Conservation (phyloP, 2,888 invertebrate species). For the Cistogaster globosa region DNA sequence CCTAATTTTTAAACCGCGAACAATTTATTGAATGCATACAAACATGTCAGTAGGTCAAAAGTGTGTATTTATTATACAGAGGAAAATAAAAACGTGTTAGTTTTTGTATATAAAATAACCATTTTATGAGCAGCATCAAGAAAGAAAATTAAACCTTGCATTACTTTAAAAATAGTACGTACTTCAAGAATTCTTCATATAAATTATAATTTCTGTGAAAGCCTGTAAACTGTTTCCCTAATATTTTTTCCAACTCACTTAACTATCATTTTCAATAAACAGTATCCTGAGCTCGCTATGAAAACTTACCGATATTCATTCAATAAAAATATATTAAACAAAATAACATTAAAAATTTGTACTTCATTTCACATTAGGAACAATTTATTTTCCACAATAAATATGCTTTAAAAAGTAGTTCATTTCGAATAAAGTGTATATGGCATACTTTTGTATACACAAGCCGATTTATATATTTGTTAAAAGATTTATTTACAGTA, state of each 20-base stretch:
- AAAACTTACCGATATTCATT: conserved; percentile 24
- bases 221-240: conserved; percentile 4
- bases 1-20: conserved; percentile 23
- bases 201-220: neutral
- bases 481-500: conserved; percentile 24
- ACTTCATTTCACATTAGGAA: conserved; percentile 59
- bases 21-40: conserved; percentile 4
- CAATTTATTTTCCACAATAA: conserved; percentile 27
- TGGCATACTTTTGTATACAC: conserved; percentile 26
- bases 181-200: neutral
- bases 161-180: neutral
- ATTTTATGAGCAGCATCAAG: neutral
- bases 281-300: conserved; percentile 40
- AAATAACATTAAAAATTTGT: conserved; percentile 45
- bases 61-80: neutral
- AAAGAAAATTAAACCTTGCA: neutral
- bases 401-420: neutral
- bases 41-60: conserved; percentile 9
- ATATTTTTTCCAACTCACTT: conserved; percentile 23
- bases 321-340: conserved; percentile 53
- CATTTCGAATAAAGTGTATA: neutral
- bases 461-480: neutral
- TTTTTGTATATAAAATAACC: neutral
- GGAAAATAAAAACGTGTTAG: neutral
- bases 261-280: conserved; percentile 44